Conservation (phyloP, 2,113 vertebrate genomes). For the Lagopus muta region DNA sequence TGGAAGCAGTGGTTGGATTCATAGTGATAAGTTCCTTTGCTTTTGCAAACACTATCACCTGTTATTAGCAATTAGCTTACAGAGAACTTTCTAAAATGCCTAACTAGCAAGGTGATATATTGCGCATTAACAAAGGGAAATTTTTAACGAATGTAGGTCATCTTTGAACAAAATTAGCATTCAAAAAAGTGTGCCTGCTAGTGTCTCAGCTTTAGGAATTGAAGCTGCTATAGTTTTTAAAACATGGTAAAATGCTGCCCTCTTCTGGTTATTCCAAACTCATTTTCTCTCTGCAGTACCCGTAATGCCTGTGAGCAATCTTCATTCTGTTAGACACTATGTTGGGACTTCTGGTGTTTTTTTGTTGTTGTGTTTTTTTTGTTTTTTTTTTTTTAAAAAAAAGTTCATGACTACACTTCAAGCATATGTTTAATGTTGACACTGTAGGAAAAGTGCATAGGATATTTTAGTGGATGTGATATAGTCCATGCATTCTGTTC, state of each 20-base stretch:
- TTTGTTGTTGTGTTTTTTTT: too few relatives aligned
- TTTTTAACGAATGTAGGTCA: slow-evolving; percentile 58
- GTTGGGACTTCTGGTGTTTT: too few relatives aligned
- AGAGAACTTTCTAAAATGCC: slow-evolving; percentile 12
- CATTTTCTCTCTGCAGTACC: not conserved
- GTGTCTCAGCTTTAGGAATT: not conserved
- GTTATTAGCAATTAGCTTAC: slow-evolving; percentile 56
- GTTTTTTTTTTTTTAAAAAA: too few relatives aligned
- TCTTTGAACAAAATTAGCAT: slow-evolving; percentile 59
- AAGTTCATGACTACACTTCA: not conserved
- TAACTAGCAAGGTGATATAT: slow-evolving; percentile 24
- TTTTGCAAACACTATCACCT: slow-evolving; percentile 49
- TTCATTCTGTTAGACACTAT: not conserved
- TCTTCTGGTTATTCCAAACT: slow-evolving; percentile 51
- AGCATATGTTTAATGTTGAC: not conserved
- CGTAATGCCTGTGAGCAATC: not conserved
- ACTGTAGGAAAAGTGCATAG: fast-evolving
- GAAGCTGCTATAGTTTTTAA: not conserved
- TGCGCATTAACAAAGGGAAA: slow-evolving; percentile 18
- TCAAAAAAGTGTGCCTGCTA: slow-evolving; percentile 19
- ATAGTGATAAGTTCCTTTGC: slow-evolving; percentile 25
- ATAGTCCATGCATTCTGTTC: not conserved
- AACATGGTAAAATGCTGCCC: slow-evolving; percentile 67
- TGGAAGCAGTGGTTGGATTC: not conserved
- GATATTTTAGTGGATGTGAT: not conserved